Base-by-base conservation (phyloP, 2,888 invertebrate species). In the Sphaerophoria rueppellii region DNA sequence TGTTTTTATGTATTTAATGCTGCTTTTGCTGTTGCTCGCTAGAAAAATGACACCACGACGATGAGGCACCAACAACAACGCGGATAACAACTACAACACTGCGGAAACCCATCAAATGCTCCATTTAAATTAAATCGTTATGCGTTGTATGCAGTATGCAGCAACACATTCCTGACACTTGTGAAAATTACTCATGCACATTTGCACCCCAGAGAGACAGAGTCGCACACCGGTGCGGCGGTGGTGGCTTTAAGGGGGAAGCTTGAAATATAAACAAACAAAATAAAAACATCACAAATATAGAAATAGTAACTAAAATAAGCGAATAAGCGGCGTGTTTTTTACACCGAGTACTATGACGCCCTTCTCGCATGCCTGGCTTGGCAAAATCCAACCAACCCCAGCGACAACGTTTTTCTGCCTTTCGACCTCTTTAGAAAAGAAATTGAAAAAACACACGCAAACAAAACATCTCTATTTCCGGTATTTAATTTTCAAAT, bases 121-220 rank as follows among this genome's bases (percentile, higher is more conserved):
- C 75, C 61, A 80, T 80, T 80, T 80, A 80, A 75, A 80, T 75
- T 74, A 80, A 80, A 80, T 63, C 75, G 63, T 65, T 75, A 74
- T 80, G 48, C 70, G 12, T 43, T 24, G 24, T 24, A 24, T 24
- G 24, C 24, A 24, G 24, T 24, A 24, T 24, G 24, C 24, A 24
- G 70, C 75, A 57, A 63, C 75, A 57, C 80, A 80, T 80, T 80
- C 80, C 63, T 80, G 70, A 74, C 80, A 80, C 80, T 80, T 80
- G 74, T 80, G 57, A 54, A 61, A 70, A 74, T 63, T 74, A 57
- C 60, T 67, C 78, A 60, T 78, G 78, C 72, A 72, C 63, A 50
- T 50, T 63, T 80, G 73, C 58, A 70, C 34, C 16, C 14, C 24
- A 50, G 4, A 11, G n/a, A 0, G 35, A 34, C 6, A 9, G 12